Base-by-base conservation (phyloP, 2,113 vertebrate genomes). In the Neogobius melanostomus region DNA sequence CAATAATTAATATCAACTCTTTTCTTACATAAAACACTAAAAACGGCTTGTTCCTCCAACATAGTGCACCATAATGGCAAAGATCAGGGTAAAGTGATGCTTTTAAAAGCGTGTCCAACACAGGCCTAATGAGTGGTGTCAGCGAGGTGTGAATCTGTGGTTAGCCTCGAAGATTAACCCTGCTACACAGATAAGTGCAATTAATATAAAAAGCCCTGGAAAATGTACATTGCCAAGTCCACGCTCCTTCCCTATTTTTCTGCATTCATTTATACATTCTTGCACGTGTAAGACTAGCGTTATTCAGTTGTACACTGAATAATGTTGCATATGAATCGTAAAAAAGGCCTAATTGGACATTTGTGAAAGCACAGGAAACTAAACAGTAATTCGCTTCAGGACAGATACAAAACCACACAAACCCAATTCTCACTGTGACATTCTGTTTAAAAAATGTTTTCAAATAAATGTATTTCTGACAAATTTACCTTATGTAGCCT, bases 401-500 rank as follows among this genome's bases (percentile, higher is more conserved):
- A 50, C 17, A 17, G 28, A 42, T 66, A 12, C 14, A 47, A 36
- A 51, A 8, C 10, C 48, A 7, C 5, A 3, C 11, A 14, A 59
- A 42, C 56, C 12, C 56, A 60, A 42, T 42, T 42, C 28, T 46
- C 11, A 60, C 16, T 52, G 16, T 36, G 45, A 49, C 9, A 12
- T 46, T 15, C 46, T 36, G 11, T 59, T 7, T 11, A 11, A 11
- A 48, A 5, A 49, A 8, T 53, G 57, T 0, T 10, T 21, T 8
- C 54, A 47, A 69, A 52, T 45, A 64, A 57, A 69, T 50, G 70
- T 47, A 16, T 79, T 57, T 54, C 53, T 54, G 69, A 63, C 57
- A 72, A 16, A 69, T 59, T 59, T 80, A 83, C 82, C 78, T 82
- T 51, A 61, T 3, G 0, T 47, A 64, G 17, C 51, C 3, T 2